These are phyloP conservation scores for Bubo blakistoni DNA, from an alignment of 2,113 vertebrate genomes.

Conservation along the genomic window DNA sequence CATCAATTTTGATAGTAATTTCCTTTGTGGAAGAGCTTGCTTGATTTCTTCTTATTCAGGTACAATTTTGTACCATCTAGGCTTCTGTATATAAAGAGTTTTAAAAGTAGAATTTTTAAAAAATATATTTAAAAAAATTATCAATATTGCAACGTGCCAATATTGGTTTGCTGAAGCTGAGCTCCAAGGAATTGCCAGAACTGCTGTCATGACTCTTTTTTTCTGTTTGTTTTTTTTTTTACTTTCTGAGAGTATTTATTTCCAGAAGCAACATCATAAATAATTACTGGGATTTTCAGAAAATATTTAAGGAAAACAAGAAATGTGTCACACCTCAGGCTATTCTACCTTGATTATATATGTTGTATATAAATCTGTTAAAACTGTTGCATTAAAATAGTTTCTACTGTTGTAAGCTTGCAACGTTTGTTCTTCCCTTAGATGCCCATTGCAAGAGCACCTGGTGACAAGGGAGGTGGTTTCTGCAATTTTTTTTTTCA, in stretches of 20 bases:
- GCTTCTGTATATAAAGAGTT: background rate
- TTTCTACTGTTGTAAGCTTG: background rate
- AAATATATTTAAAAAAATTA: background rate
- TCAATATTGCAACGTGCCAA: background rate
- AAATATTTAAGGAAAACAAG: background rate
- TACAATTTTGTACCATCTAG: background rate
- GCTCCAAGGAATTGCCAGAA: background rate
- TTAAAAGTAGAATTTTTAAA: background rate
- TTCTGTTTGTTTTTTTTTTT: background rate
- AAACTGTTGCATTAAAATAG: background rate
- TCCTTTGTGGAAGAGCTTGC: conserved; percentile 15
- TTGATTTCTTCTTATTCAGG: background rate
- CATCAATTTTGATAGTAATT: conserved; percentile 41
- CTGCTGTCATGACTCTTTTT: background rate
- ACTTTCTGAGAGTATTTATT: background rate
- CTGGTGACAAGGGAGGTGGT: background rate
- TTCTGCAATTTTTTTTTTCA: background rate
- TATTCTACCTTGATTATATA: background rate
- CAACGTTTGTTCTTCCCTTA: background rate
- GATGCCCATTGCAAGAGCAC: background rate
- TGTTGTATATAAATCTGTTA: background rate
- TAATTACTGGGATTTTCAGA: background rate
- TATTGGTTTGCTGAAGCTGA: background rate
- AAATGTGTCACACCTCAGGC: background rate
- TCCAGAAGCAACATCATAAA: background rate